Conservation (phyloP, 1,140 invertebrate species). For the Lamellibrachia luymesi region DNA sequence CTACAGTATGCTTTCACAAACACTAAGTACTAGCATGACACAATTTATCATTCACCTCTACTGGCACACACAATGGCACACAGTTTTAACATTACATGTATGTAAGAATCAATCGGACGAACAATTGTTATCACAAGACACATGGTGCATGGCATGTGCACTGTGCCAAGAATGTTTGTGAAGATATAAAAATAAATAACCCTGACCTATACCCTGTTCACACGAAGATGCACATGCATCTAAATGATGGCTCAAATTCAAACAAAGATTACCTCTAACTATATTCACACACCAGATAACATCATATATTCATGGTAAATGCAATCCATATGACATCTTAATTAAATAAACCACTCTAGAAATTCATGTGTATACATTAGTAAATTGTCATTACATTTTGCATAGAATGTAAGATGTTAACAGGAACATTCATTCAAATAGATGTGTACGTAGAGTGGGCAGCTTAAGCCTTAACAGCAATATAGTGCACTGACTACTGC, state of each 20-base stretch:
- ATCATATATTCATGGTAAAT: neutral
- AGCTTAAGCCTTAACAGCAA: neutral
- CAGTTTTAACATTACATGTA: too few relatives aligned
- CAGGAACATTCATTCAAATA: neutral
- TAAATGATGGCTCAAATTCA: neutral
- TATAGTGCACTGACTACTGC: neutral
- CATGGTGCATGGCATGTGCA: neutral
- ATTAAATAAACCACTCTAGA: neutral
- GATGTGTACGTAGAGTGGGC: neutral
- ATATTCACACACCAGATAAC: neutral
- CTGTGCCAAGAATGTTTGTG: neutral
- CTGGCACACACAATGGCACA: neutral
- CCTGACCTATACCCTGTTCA: neutral
- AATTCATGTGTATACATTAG: too few relatives aligned
- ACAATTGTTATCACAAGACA: neutral
- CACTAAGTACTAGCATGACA: neutral
- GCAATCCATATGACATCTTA: neutral
- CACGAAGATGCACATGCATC: neutral
- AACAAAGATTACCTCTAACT: neutral
- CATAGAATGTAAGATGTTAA: neutral
- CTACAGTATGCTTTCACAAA: neutral
- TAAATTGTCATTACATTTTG: neutral
- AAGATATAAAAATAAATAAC: slow-evolving; percentile 6
- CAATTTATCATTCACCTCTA: neutral
- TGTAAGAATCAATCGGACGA: too few relatives aligned